These are phyloP conservation scores for Malurus elegans DNA, from an alignment of 2,113 vertebrate genomes.

Conservation along the genomic window DNA sequence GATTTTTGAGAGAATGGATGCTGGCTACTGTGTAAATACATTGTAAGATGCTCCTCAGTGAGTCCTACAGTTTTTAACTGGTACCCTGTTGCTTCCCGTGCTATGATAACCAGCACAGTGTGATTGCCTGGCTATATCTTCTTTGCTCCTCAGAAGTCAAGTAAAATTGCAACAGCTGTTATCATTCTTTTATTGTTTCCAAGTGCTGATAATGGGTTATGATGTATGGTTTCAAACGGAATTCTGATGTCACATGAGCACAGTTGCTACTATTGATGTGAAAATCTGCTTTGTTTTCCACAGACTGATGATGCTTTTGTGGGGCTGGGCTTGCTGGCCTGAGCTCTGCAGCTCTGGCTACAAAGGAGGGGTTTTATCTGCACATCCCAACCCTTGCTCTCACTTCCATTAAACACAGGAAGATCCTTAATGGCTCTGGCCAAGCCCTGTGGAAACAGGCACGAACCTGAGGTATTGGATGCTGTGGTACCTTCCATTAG, in stretches of 20 bases:
- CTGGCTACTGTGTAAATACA: neutral
- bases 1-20: slow-evolving; percentile 12
- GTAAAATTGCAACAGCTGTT: neutral
- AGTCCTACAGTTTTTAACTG: neutral
- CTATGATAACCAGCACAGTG: neutral
- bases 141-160: neutral
- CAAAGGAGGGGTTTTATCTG: neutral
- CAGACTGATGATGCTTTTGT: neutral
- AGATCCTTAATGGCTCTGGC: neutral
- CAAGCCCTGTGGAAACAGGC: neutral
- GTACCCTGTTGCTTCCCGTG: neutral
- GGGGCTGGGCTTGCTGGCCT: neutral
- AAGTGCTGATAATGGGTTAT: neutral
- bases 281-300: neutral
- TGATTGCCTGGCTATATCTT: neutral
- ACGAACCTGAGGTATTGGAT: accelerated
- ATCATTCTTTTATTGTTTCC: neutral
- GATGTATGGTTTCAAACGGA: neutral
- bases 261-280: neutral
- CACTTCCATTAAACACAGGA: neutral
- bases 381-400: neutral
- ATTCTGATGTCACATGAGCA: neutral
- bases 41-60: neutral
- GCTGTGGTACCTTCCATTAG: neutral
- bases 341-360: neutral